Base-by-base conservation (phyloP, 37 sponge, comb jelly and placozoan genomes). In the Haliclona indistincta region DNA sequence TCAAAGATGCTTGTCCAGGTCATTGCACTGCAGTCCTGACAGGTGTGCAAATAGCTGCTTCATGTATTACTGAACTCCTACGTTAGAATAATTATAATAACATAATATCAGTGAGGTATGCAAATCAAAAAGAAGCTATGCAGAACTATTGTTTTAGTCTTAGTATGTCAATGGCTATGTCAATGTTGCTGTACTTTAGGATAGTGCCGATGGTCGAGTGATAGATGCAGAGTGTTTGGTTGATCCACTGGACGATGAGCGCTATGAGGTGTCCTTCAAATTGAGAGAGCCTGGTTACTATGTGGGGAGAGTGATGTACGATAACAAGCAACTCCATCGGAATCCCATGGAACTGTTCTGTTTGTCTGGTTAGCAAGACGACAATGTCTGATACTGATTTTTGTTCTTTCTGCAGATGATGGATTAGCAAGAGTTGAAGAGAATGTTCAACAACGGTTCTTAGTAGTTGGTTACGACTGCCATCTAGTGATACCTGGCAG, bases 211-310 rank as follows among this genome's bases (percentile, higher is more conserved):
- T 36, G 28, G 25, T 6, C 22, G 43, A 38, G 23, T 53, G 26
- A 3, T 73, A 29, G 56, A 70, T 45, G 35, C 56, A 3, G 68
- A 81, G 43, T 43, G 62, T 28, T 56, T 79, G 6, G 32, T 28
- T 13, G 53, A 39, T 29, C 49, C 36, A 15, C 26, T 52, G 32
- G 75, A 73, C 49, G 54, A 60, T 28, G 64, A 30, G 3, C 23
- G 58, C 20, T 68, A 36, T 68, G 75, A 73, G 4, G 32, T 81
- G 10, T 60, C 63, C 30, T 54, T 81, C 19, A 81, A 81, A 72
- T 26, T 81, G 43, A 67, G 64, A 3, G 36, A 72, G 19, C 55
- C 39, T 54, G 82, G 82, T 28, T 38, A 47, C 13, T 81, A 74
- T 37, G 23, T 33, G 28, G 74, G 75, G 20, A 54, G 43, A 33